phyloP scores from a whole-genome alignment of 2,797 vertebrate genomes.

The Poecilia picta region DNA sequence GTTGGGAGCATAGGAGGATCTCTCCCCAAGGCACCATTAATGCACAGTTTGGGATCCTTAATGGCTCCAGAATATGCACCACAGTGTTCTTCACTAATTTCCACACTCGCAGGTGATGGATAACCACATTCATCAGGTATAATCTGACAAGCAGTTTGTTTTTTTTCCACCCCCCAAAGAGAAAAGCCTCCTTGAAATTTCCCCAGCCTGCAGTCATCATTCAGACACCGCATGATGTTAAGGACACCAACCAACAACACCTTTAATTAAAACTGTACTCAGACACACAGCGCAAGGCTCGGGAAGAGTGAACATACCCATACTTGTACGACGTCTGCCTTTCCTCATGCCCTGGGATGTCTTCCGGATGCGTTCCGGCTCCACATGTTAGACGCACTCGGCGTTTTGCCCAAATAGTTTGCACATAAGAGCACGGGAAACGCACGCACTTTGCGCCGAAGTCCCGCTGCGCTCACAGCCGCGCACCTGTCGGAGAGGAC shows the following conservation, averaged over 20 bases:
- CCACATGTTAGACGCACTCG: constrained; percentile 74
- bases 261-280: constrained; percentile 44
- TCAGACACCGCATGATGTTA: constrained; percentile 37
- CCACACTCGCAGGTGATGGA: constrained; percentile 41
- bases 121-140: constrained; percentile 32
- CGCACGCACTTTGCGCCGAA: constrained; percentile 40
- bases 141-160: constrained; percentile 39
- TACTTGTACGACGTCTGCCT: constrained; percentile 71
- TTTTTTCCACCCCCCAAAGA: background rate
- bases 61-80: constrained; percentile 23
- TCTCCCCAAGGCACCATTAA: background rate
- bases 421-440: constrained; percentile 42
- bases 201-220: constrained; percentile 53
- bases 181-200: constrained; percentile 29
- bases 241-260: constrained; percentile 29
- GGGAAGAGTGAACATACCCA: constrained; percentile 76
- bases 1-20: background rate
- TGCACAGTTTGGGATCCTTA: background rate
- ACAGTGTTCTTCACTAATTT: background rate
- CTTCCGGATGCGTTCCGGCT: constrained; percentile 62
- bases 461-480: constrained; percentile 48
- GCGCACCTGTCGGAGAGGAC: constrained; percentile 74
- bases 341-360: constrained; percentile 67
- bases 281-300: constrained; percentile 29
- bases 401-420: constrained; percentile 58